Conservation (phyloP, 2,888 invertebrate species). For the Anticlea derivata region DNA sequence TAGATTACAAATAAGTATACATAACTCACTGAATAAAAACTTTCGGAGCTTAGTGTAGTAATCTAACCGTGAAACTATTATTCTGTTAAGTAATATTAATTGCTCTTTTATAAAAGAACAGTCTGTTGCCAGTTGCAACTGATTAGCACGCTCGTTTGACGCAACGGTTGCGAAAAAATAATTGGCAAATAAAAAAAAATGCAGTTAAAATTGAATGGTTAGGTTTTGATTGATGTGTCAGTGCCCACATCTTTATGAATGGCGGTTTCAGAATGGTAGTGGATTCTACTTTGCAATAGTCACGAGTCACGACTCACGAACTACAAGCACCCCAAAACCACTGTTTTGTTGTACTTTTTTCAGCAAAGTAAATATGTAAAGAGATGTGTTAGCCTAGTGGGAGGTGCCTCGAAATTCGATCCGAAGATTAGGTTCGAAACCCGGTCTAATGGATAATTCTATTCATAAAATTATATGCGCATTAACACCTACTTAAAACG, state of each 20-base stretch:
- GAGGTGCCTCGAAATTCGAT: too few species aligned
- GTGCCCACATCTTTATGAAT: slow-evolving; percentile 14
- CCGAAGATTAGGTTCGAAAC: too few species aligned
- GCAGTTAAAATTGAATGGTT: slow-evolving; percentile 39
- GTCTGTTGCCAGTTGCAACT: slow-evolving; percentile 61
- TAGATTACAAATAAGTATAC: background rate
- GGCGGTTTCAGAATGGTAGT: slow-evolving; percentile 13
- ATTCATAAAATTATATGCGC: too few species aligned
- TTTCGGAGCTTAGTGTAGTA: slow-evolving; percentile 46
- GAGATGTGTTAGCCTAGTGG: too few species aligned
- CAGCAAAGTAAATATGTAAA: too few species aligned
- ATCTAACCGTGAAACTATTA: slow-evolving; percentile 67
- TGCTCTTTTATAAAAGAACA: slow-evolving; percentile 63
- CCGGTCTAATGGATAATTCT: too few species aligned
- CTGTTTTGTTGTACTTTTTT: background rate
- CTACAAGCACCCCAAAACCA: background rate
- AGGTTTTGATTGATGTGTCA: slow-evolving; percentile 45
- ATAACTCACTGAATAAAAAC: background rate
- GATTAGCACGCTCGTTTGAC: slow-evolving; percentile 64
- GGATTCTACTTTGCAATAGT: slow-evolving; percentile 7
- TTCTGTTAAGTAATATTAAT: slow-evolving; percentile 77
- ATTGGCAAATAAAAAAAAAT: slow-evolving; percentile 56
- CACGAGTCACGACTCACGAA: too few species aligned
- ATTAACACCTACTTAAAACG: too few species aligned
- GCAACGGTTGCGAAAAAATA: slow-evolving; percentile 67